These are phyloP conservation scores for Athalia cordata DNA, from an alignment of 2,888 invertebrate genomes.

Conservation along the genomic window DNA sequence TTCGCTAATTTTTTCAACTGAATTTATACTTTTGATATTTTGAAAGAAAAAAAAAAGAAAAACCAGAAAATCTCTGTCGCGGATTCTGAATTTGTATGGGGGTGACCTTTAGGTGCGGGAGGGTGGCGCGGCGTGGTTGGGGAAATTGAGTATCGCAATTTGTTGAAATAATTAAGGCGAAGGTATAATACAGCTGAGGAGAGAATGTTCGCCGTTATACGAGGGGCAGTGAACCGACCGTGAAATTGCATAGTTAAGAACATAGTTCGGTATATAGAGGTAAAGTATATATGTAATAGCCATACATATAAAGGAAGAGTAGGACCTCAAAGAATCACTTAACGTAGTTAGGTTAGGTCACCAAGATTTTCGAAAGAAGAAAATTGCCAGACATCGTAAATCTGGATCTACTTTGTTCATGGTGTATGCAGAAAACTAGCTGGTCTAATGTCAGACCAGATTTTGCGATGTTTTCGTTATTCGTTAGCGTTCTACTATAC, in stretches of 20 bases:
- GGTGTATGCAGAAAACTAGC: background rate
- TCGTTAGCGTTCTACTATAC: too few relatives aligned
- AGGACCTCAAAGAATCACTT: slow-evolving; percentile 36
- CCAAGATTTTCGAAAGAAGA: slow-evolving; percentile 14
- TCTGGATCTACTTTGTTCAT: slow-evolving; percentile 23
- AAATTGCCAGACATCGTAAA: slow-evolving; percentile 26
- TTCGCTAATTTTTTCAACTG: too few relatives aligned
- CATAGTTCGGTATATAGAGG: slow-evolving; percentile 25
- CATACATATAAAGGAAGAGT: background rate
- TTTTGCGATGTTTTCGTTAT: too few relatives aligned
- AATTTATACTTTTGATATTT: too few relatives aligned
- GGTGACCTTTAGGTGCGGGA: background rate
- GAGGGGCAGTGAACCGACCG: slow-evolving; percentile 30
- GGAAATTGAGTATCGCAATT: slow-evolving; percentile 22
- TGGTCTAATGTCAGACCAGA: too few relatives aligned
- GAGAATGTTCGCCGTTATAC: slow-evolving; percentile 11
- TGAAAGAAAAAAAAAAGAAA: background rate
- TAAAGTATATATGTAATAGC: background rate
- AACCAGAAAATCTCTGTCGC: background rate
- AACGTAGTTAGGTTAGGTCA: slow-evolving; percentile 6
- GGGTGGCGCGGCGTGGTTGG: background rate
- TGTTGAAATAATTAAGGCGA: slow-evolving; percentile 26
- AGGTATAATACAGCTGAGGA: background rate
- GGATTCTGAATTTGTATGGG: background rate
- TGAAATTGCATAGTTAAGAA: slow-evolving; percentile 36